Conservation (phyloP, 2,797 vertebrate genomes). For the Odontamblyopus rebecca region DNA sequence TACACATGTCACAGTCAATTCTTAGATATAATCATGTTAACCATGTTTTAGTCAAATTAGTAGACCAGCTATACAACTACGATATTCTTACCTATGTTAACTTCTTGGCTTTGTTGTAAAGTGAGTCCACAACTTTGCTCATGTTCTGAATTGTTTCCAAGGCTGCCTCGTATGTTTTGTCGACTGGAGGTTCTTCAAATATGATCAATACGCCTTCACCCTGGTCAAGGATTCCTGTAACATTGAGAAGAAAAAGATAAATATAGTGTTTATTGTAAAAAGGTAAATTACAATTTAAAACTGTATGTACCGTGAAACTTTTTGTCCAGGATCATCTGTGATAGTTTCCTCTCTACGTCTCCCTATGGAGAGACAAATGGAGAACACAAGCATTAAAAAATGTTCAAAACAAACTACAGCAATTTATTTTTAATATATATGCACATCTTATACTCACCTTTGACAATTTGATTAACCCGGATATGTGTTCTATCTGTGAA, state of each 20-base stretch:
- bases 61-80: neutral
- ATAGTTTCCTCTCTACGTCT: conserved; percentile 96
- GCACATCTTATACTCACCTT: conserved; percentile 77
- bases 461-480: conserved; percentile 95
- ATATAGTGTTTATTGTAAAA: neutral
- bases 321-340: conserved; percentile 98
- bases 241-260: neutral
- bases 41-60: no score
- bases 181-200: conserved; percentile 97
- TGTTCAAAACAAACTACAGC: neutral
- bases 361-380: conserved; percentile 72
- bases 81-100: conserved; percentile 89
- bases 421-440: neutral
- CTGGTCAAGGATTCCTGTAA: conserved; percentile 95
- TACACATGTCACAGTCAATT: no score
- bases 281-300: neutral
- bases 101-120: conserved; percentile 99
- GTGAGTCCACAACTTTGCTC: conserved; percentile 99
- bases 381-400: neutral
- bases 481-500: conserved; percentile 95
- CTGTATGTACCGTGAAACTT: conserved; percentile 93
- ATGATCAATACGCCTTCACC: conserved; percentile 98
- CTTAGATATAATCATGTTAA: no score
- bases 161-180: conserved; percentile 98
- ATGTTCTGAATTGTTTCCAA: conserved; percentile 99